Evolutionary conservation across 2,888 invertebrate genomes (phyloP).

Genomic region (Cremastobaeus sp.): DNA sequence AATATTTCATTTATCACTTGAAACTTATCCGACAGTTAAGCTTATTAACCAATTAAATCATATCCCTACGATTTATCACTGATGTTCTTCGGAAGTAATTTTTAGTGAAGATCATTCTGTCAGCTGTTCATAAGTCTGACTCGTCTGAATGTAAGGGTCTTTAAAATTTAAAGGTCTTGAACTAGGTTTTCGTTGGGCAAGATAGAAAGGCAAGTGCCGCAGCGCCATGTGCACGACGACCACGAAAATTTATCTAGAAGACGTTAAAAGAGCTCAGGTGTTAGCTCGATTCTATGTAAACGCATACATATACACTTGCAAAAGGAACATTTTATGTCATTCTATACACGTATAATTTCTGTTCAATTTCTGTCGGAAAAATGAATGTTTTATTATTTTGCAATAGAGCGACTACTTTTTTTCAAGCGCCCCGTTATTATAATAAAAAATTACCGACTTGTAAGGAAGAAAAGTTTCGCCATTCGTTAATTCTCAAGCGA

Average conservation of each 20-base stretch:
- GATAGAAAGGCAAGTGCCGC: conserved; percentile 25
- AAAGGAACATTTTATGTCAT: conserved; percentile 1
- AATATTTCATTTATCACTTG: conserved; percentile 3
- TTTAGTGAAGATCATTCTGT: conserved; percentile 42
- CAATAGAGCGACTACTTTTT: no score
- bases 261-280: conserved; percentile 33
- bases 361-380: no score
- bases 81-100: conserved; percentile 46
- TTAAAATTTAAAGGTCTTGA: conserved; percentile 53
- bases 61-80: conserved; percentile 5
- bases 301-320: conserved; percentile 27
- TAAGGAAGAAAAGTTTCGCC: background rate
- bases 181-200: conserved; percentile 21
- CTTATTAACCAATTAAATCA: conserved; percentile 33
- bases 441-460: no score
- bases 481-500: background rate
- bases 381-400: no score
- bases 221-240: conserved; percentile 32
- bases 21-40: conserved; percentile 1
- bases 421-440: no score
- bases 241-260: conserved; percentile 28
- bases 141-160: conserved; percentile 21
- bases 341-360: background rate
- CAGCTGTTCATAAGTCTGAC: conserved; percentile 35
- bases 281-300: conserved; percentile 22